Percentiles rank a stretch among this genome's conserved stretches.
These are phyloP conservation scores for Ophraella communa DNA, from an alignment of 2,888 invertebrate genomes.

Conservation along the genomic window DNA sequence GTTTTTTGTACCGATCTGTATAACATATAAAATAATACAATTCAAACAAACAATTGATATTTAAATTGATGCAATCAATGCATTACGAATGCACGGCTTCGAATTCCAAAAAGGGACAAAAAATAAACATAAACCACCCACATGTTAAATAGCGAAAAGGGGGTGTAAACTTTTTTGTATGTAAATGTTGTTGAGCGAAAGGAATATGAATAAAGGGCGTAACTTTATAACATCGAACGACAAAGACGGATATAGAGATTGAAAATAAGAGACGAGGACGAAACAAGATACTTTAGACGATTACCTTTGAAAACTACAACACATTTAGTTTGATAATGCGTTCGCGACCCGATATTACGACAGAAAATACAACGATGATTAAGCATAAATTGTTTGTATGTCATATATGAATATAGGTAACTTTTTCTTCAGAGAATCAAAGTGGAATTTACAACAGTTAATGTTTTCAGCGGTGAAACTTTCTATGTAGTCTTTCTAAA, in stretches of 20 bases:
- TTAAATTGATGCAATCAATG: slow-evolving; percentile 25
- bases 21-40: not conserved
- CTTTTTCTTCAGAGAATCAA: no score
- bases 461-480: no score
- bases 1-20: not conserved
- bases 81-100: not conserved
- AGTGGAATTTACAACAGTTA: no score
- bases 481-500: no score
- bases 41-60: slow-evolving; percentile 25
- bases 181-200: slow-evolving; percentile 9
- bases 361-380: not conserved
- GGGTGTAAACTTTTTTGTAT: slow-evolving; percentile 27
- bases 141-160: slow-evolving; percentile 22
- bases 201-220: slow-evolving; percentile 26
- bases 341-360: not conserved
- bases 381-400: not conserved
- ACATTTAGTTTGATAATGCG: slow-evolving; percentile 16
- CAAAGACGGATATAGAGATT: not conserved
- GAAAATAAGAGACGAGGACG: not conserved
- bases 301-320: slow-evolving; percentile 16
- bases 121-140: slow-evolving; percentile 6
- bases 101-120: slow-evolving; percentile 9
- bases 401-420: no score
- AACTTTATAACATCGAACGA: not conserved
- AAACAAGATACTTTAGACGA: not conserved